A percentile compares a stretch with the other conserved stretches of the same genome.
These are phyloP conservation scores for Eretmocerus hayati DNA, from an alignment of 2,888 invertebrate genomes.

Conservation along the genomic window DNA sequence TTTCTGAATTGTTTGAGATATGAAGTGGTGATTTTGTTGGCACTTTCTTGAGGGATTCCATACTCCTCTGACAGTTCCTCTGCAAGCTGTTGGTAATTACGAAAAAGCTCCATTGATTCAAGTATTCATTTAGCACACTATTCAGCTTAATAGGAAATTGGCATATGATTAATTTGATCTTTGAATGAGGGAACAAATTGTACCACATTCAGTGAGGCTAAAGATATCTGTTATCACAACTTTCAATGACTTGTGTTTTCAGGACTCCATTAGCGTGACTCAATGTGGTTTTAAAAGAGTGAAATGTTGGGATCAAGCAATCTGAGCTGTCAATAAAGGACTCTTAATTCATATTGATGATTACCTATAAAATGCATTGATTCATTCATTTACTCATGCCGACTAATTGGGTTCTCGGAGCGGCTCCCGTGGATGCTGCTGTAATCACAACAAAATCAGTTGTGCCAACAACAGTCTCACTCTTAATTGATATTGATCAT, in stretches of 20 bases:
- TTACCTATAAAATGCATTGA: conserved; percentile 48
- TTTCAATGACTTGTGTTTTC: not conserved
- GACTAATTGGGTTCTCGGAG: conserved; percentile 45
- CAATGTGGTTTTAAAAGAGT: conserved; percentile 31
- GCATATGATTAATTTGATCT: conserved; percentile 16
- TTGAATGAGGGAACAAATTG: conserved; percentile 13
- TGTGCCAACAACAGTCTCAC: conserved; percentile 44
- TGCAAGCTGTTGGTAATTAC: conserved; percentile 45
- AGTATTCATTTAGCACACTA: conserved; percentile 1
- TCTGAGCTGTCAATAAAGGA: conserved; percentile 33
- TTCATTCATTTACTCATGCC: conserved; percentile 46
- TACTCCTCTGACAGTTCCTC: conserved; percentile 59
- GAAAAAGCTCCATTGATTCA: conserved; percentile 17
- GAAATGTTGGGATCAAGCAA: conserved; percentile 26
- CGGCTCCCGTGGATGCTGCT: conserved; percentile 45
- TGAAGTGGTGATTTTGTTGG: conserved; percentile 58
- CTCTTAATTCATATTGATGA: conserved; percentile 46
- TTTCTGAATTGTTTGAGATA: conserved; percentile 72
- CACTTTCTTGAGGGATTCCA: conserved; percentile 58
- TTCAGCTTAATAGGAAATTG: conserved; percentile 14
- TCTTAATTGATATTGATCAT: not conserved
- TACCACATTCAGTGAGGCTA: conserved; percentile 16
- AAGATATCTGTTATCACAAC: not conserved
- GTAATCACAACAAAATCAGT: conserved; percentile 48
- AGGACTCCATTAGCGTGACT: conserved; percentile 22